Conservation (phyloP, 2,797 vertebrate species). For the Acipenser oxyrinchus region DNA sequence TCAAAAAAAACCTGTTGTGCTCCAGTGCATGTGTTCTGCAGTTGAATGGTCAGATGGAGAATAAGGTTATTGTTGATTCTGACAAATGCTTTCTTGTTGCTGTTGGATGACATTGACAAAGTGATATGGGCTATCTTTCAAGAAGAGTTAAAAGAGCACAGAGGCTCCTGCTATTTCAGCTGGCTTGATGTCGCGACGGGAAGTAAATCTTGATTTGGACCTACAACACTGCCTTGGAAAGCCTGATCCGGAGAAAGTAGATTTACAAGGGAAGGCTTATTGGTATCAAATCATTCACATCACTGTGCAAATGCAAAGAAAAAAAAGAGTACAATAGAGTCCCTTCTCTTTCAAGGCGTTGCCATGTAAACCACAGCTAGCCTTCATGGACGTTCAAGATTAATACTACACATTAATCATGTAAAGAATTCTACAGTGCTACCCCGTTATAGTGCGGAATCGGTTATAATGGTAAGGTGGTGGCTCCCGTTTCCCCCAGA, state of each 20-base stretch:
- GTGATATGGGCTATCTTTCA: constrained; percentile 14
- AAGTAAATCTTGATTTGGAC: constrained; percentile 3
- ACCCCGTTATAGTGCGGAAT: not conserved
- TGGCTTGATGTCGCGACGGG: not conserved
- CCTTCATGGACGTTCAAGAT: not conserved
- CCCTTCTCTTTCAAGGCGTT: no score
- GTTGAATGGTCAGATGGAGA: constrained; percentile 1
- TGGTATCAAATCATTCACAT: not conserved
- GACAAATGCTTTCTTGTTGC: constrained; percentile 27
- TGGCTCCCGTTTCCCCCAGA: no score
- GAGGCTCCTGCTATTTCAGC: constrained; percentile 7
- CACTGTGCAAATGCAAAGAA: not conserved
- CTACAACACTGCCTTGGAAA: not conserved
- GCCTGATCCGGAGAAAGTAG: not conserved
- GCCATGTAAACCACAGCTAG: not conserved
- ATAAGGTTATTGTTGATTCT: constrained; percentile 30
- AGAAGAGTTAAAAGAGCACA: constrained; percentile 13
- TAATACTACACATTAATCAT: not conserved
- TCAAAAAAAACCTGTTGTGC: not conserved
- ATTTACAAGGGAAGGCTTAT: not conserved
- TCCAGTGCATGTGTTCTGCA: not conserved
- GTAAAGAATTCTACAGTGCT: no score
- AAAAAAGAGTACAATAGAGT: not conserved
- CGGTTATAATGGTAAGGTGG: not conserved
- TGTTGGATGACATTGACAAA: constrained; percentile 28